Conservation (phyloP, 2,888 invertebrate genomes). For the Tipula unca region DNA sequence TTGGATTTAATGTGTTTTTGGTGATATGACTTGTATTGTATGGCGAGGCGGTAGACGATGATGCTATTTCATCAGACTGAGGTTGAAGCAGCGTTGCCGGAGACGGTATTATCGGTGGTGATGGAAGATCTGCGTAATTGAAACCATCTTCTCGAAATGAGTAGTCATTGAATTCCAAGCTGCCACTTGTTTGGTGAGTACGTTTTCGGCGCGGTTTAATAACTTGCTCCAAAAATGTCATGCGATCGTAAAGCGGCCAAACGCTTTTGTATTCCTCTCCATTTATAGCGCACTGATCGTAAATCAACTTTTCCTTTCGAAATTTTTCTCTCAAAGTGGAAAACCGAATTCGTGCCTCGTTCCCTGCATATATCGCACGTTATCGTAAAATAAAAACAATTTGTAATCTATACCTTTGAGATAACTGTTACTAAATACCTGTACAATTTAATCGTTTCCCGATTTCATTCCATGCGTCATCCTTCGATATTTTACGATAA, state of each 20-base stretch:
- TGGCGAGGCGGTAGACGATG: not conserved
- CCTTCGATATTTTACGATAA: not conserved
- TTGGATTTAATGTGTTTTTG: not conserved
- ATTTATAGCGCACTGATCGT: not conserved
- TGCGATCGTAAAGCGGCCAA: constrained; percentile 1
- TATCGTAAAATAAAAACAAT: not conserved
- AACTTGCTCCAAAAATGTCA: constrained; percentile 9
- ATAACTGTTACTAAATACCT: not conserved
- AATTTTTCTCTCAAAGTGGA: constrained; percentile 9
- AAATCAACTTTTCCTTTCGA: not conserved
- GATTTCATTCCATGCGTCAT: constrained; percentile 2
- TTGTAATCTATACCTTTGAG: not conserved
- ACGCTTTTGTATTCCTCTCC: not conserved
- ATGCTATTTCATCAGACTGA: not conserved
- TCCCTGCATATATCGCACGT: not conserved
- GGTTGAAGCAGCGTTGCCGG: not conserved
- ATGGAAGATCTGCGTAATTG: not conserved
- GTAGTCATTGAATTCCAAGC: not conserved
- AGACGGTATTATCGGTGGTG: not conserved
- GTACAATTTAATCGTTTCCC: constrained; percentile 18
- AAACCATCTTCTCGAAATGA: not conserved
- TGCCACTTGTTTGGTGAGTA: not conserved
- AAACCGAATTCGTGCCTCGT: constrained; percentile 17
- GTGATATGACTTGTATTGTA: not conserved
- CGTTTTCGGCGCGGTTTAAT: not conserved